Evolutionary conservation across 2,113 vertebrate genomes (phyloP).

Genomic region (Taxidea taxus): DNA sequence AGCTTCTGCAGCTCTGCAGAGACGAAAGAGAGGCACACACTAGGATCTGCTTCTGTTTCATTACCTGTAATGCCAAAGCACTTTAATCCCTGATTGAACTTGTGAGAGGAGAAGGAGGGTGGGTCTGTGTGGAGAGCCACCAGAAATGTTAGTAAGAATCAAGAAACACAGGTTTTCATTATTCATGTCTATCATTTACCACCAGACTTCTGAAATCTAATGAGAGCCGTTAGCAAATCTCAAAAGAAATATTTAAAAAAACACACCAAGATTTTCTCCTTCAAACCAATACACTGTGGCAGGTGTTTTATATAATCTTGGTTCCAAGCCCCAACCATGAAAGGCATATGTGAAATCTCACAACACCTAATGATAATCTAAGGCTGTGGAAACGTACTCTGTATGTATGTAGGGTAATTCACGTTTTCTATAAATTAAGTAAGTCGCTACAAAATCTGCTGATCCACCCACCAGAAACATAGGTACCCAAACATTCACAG

Average conservation of each 20-base stretch:
- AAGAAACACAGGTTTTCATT: background rate
- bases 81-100: background rate
- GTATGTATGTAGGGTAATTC: background rate
- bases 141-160: background rate
- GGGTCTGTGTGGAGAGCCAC: background rate
- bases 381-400: background rate
- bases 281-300: background rate
- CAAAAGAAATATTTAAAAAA: background rate
- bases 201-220: background rate
- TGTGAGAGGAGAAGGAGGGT: background rate
- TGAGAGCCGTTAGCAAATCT: background rate
- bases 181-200: background rate
- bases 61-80: background rate
- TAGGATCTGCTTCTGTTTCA: background rate
- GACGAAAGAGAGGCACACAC: conserved; percentile 60
- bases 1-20: conserved; percentile 95
- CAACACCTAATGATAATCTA: background rate
- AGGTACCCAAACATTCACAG: background rate
- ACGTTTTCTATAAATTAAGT: background rate
- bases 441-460: background rate
- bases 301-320: background rate
- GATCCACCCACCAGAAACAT: background rate
- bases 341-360: background rate
- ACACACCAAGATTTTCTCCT: background rate
- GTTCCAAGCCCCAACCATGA: background rate